Evolutionary conservation across 2,797 vertebrate species (phyloP), one percentile per base, ranked within the genome.

Genomic region (Sarcophilus harrisii): DNA sequence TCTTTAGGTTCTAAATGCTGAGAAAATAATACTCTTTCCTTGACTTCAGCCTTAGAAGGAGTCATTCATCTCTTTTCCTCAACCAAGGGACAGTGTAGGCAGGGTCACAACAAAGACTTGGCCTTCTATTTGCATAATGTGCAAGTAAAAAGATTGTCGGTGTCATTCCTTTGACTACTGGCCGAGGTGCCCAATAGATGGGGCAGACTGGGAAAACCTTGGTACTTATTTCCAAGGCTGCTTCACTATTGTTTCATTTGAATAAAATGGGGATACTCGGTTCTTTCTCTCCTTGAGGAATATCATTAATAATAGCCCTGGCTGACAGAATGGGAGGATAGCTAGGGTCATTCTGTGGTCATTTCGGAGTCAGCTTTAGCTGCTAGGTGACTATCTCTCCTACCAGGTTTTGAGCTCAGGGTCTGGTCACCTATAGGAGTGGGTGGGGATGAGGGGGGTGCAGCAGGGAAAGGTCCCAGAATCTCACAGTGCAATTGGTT

Each of bases 1-100:
- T n/a, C 38, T 49, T 52, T 93, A 92, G 62, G 32, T 92, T 66
- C 58, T 89, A 96, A 94, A 91, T 32, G 24, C 57, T 54, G 24
- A 95, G 60, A 57, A 73, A 27, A 91, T 32, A 49, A 57, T 18
- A 90, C 30, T 91, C 10, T 66, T n/a, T 55, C 38, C 21, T 94
- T 93, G 27, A 73, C 66, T 30, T 6, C 28, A 60, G 54, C 81
- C 91, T 93, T 93, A 55, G 57, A 93, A 52, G 60, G 52, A 91
- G 6, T 49, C 57, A 30, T 30, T 27, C 0, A 0, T 10, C 27
- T 6, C 8, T 30, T 60, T 55, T 93, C 89, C 92, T 94, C 24
- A 54, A 66, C 49, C 57, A 24, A 4, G 5, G 28, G 21, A 27
- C 54, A 28, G 49, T 5, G 45, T 92, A 60, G n/a, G 5, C 55